These are phyloP conservation scores for Scomber japonicus DNA, from an alignment of 2,113 vertebrate genomes.

Conservation along the genomic window DNA sequence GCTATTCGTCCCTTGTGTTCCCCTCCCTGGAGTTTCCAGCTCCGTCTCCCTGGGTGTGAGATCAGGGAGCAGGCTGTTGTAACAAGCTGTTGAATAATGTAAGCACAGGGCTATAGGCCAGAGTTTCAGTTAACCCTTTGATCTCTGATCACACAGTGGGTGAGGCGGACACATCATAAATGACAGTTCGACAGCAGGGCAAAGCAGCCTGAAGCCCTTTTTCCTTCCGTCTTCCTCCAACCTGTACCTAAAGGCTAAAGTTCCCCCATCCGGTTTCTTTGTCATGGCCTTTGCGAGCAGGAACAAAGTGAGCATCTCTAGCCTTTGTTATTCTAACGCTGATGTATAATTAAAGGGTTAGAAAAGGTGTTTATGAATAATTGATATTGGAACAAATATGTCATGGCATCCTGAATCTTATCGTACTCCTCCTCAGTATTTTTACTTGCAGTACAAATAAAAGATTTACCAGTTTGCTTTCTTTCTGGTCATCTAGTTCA, in stretches of 20 bases:
- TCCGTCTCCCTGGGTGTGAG: constrained; percentile 70
- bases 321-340: constrained; percentile 77
- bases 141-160: constrained; percentile 77
- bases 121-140: constrained; percentile 81
- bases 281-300: constrained; percentile 63
- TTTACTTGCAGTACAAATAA: constrained; percentile 62
- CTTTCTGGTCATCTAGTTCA: constrained; percentile 34
- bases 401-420: constrained; percentile 72
- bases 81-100: constrained; percentile 85
- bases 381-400: constrained; percentile 76
- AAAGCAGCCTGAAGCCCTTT: constrained; percentile 59
- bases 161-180: constrained; percentile 65
- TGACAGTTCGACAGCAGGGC: constrained; percentile 66
- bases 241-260: constrained; percentile 55
- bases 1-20: constrained; percentile 60
- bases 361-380: constrained; percentile 81
- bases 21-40: constrained; percentile 70
- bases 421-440: constrained; percentile 40
- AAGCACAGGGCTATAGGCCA: constrained; percentile 77
- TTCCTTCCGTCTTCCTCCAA: constrained; percentile 39
- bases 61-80: constrained; percentile 80
- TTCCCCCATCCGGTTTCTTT: constrained; percentile 65
- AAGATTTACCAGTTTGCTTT: constrained; percentile 70
- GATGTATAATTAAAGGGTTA: constrained; percentile 84
- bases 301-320: constrained; percentile 43